Percentiles rank a stretch among this genome's conserved stretches.
These are phyloP conservation scores for Phalloptychus januarius DNA, from an alignment of 2,797 vertebrate genomes.

Conservation along the genomic window DNA sequence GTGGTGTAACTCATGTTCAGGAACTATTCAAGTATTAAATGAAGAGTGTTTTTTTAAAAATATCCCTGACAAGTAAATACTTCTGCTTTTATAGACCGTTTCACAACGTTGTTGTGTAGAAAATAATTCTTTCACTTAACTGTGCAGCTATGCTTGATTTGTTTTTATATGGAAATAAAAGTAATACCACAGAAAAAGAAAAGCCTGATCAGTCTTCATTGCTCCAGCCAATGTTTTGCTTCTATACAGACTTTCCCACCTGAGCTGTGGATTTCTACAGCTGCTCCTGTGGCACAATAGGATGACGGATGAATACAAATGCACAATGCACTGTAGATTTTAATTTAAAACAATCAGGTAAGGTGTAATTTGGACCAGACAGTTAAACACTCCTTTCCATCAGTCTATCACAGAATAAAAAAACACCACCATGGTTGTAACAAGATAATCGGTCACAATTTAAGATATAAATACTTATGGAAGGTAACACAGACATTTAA, in stretches of 20 bases:
- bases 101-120: slow-evolving; percentile 24
- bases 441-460: neutral
- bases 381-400: neutral
- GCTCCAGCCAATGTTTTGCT: neutral
- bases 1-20: slow-evolving; percentile 10
- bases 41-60: slow-evolving; percentile 27
- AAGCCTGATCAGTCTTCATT: neutral
- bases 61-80: slow-evolving; percentile 13
- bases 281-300: neutral
- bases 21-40: slow-evolving; percentile 24
- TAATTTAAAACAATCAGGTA: neutral
- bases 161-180: slow-evolving; percentile 71
- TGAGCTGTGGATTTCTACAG: neutral
- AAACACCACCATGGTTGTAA: neutral
- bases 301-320: no score
- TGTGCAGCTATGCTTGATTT: slow-evolving; percentile 58
- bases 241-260: neutral
- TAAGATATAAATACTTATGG: neutral
- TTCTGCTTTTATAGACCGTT: slow-evolving; percentile 17
- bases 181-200: slow-evolving; percentile 27
- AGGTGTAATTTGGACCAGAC: neutral
- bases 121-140: slow-evolving; percentile 36
- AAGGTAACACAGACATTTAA: neutral
- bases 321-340: no score
- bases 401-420: neutral